Base-by-base conservation (phyloP, 2,113 vertebrate species). In the Calypte anna region DNA sequence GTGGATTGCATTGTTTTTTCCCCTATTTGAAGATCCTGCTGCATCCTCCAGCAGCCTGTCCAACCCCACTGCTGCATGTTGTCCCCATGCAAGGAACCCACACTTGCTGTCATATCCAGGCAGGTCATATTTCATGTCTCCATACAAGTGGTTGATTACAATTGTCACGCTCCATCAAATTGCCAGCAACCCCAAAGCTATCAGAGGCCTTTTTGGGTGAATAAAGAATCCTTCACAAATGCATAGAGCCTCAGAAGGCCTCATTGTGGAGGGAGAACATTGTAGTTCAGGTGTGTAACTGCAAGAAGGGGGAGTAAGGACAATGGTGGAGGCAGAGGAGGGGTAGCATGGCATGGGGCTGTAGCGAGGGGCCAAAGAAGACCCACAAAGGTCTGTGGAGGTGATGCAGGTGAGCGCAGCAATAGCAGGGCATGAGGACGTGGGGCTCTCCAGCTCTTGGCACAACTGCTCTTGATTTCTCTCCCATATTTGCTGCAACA, bases 401-500 rank as follows among this genome's bases (percentile, higher is more conserved):
- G 48, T 38, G 33, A 30, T 6, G 3, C 6, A 43, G 62, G n/a
- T 75, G 40, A 44, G 51, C 44, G 59, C 31, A 84, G 59, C 3
- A 12, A 50, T 30, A 46, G 74, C 31, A 30, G 59, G 25, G 66
- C 2, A 1, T 82, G 48, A 68, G 40, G 48, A 50, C 18, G n/a
- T 4, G 14, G 33, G 33, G 22, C 22, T 66, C 48, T 95, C 66
- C 63, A 69, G 30, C 50, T 66, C 76, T 63, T 57, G 53, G 54
- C 43, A 90, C 82, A 75, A 70, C 40, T 86, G 64, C 43, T 66
- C 11, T 33, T 67, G 7, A 1, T 96, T 93, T 93, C 76, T 96
- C 77, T 90, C 76, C 72, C 22, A 16, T 95, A 46, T 96, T 92
- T 96, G 66, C 94, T 94, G 77, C 54, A 67, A 80, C 97, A 98